phyloP scores from a whole-genome alignment of 2,888 invertebrate genomes.

The Thymelicus lineola region DNA sequence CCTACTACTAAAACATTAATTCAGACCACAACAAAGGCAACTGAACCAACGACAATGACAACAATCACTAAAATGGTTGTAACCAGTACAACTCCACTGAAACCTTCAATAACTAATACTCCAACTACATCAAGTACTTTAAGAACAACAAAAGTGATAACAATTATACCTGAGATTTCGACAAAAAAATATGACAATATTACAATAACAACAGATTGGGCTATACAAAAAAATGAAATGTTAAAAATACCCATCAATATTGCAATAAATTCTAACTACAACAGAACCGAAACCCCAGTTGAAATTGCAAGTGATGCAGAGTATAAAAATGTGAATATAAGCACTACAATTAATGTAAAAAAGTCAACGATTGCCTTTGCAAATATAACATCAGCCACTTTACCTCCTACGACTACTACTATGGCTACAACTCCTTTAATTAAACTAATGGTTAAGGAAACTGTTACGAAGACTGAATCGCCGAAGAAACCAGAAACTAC shows the following conservation, averaged over 20 bases:
- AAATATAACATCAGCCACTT: conserved; percentile 41
- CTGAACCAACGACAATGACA: conserved; percentile 49
- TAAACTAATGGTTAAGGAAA: conserved; percentile 44
- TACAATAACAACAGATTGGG: conserved; percentile 37
- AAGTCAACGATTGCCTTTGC: conserved; percentile 37
- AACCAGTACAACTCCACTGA: conserved; percentile 40
- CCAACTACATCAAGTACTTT: conserved; percentile 29
- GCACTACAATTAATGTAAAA: conserved; percentile 32
- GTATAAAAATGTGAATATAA: conserved; percentile 27
- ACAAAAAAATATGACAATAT: conserved; percentile 36
- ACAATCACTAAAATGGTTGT: conserved; percentile 39
- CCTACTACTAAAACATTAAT: conserved; percentile 51
- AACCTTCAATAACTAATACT: conserved; percentile 35
- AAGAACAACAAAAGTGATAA: conserved; percentile 34
- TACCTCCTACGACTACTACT: conserved; percentile 37
- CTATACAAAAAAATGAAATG: conserved; percentile 25
- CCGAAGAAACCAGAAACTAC: conserved; percentile 63
- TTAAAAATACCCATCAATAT: conserved; percentile 41
- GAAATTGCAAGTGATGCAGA: conserved; percentile 35
- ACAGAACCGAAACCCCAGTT: conserved; percentile 52
- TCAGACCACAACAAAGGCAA: conserved; percentile 51
- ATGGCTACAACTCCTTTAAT: conserved; percentile 32
- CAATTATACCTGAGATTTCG: conserved; percentile 39
- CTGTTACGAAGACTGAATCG: conserved; percentile 49
- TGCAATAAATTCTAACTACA: conserved; percentile 48